Base-by-base conservation (phyloP, 2,888 invertebrate species). In the Amblyjoppa proteus region DNA sequence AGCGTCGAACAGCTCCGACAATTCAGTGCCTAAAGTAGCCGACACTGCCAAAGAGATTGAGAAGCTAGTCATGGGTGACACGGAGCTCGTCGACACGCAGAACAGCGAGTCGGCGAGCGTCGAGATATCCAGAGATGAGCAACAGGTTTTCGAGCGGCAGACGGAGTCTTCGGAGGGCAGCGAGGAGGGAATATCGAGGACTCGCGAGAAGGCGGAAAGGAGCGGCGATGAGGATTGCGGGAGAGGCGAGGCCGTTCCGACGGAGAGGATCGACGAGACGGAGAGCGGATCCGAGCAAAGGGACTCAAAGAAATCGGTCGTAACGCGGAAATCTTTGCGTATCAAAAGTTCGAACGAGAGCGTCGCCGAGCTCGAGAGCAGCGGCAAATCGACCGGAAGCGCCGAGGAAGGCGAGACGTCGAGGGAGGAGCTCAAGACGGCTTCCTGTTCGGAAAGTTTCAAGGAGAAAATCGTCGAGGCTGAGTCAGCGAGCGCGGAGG, bases 21-120 rank as follows among this genome's bases (percentile, higher is more conserved):
- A 92, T 88, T 90, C 93, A 66, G 91, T 94, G 89, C 94, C 94
- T 77, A 94, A 92, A 89, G 93, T 94, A 87, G 94, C 94, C 73
- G 94, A 93, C 86, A 94, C 94, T 91, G 94, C 94, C 93, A 94
- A 94, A 94, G 94, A 94, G 90, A 94, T 94, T 80, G 94, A 94
- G 87, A 94, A 94, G 90, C 93, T 94, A 92, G 94, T 94, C 91
- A 94, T 94, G 93, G 94, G 94, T 75, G 94, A 93, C 78, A 92
- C 89, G 66, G 92, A 93, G 87, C 85, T 85, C 28, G 88, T 89
- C 76, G 93, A 92, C 71, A 90, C 91, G 45, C 90, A 90, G 34
- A 92, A 91, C 49, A 89, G 81, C 69, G 89, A 91, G n/a, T 85
- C 88, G 4, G 82, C 84, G 66, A 85, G 78, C 20, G 87, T 73